phyloP scores from a whole-genome alignment of 2,797 vertebrate species.

The Poecilia gillii region DNA sequence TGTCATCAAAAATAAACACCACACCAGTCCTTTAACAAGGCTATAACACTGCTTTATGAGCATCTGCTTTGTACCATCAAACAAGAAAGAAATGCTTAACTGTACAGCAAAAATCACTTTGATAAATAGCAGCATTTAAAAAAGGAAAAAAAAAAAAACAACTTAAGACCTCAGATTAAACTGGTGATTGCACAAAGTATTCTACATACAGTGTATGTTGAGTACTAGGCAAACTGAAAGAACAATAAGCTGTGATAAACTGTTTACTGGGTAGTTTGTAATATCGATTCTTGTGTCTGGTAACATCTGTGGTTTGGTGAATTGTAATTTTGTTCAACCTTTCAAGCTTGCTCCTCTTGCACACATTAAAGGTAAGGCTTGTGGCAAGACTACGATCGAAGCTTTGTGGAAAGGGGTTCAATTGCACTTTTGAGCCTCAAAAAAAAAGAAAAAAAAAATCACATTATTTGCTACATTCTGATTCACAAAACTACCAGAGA shows the following conservation, averaged over 20 bases:
- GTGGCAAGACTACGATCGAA: constrained; percentile 80
- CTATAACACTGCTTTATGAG: constrained; percentile 65
- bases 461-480: constrained; percentile 79
- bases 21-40: constrained; percentile 57
- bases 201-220: constrained; percentile 60
- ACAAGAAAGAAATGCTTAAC: constrained; percentile 43
- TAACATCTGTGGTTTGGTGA: constrained; percentile 50
- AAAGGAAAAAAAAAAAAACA: constrained; percentile 43
- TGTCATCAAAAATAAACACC: constrained; percentile 50
- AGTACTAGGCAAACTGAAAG: constrained; percentile 55
- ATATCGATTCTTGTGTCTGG: constrained; percentile 35
- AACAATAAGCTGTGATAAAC: constrained; percentile 56
- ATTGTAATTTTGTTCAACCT: constrained; percentile 62
- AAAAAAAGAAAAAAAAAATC: constrained; percentile 17
- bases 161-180: constrained; percentile 47
- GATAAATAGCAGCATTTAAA: constrained; percentile 71
- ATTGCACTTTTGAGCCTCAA: constrained; percentile 82
- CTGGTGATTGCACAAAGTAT: constrained; percentile 66
- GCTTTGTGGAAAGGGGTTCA: constrained; percentile 73
- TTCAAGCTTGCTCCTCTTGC: constrained; percentile 67
- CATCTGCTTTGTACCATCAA: constrained; percentile 46
- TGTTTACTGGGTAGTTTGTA: constrained; percentile 54
- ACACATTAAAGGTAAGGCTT: constrained; percentile 77
- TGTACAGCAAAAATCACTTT: constrained; percentile 58
- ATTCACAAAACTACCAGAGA: constrained; percentile 67